These are phyloP conservation scores for Eubucco bourcierii DNA, from an alignment of 2,113 vertebrate genomes.

Conservation along the genomic window DNA sequence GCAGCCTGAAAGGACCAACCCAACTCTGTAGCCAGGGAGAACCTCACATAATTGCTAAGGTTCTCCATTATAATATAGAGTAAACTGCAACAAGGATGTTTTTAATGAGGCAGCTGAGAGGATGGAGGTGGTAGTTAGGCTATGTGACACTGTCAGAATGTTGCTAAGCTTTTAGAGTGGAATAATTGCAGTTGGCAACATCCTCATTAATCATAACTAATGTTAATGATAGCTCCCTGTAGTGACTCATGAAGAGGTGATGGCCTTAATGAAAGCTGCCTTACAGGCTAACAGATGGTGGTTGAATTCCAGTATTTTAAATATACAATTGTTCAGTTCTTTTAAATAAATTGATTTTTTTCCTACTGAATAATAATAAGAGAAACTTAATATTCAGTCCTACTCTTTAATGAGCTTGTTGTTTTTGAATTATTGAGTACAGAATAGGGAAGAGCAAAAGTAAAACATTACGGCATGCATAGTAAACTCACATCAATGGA, in stretches of 20 bases:
- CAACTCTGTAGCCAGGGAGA: not conserved
- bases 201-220: slow-evolving; percentile 73
- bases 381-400: not conserved
- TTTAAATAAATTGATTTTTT: not conserved
- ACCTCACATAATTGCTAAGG: not conserved
- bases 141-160: slow-evolving; percentile 50
- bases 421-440: not conserved
- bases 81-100: slow-evolving; percentile 31
- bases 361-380: not conserved
- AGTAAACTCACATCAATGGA: not conserved
- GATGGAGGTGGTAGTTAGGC: slow-evolving; percentile 28
- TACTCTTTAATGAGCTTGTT: not conserved
- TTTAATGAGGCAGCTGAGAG: slow-evolving; percentile 48
- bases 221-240: slow-evolving; percentile 70
- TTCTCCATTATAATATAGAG: not conserved
- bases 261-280: slow-evolving; percentile 65
- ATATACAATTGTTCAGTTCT: slow-evolving; percentile 26
- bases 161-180: slow-evolving; percentile 59
- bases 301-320: slow-evolving; percentile 42
- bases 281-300: slow-evolving; percentile 68
- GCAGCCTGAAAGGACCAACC: not conserved
- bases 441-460: not conserved
- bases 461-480: not conserved
- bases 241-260: slow-evolving; percentile 68
- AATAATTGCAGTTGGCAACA: slow-evolving; percentile 68